Conservation (phyloP, 2,888 invertebrate genomes). For the Glaucopsyche alexis region DNA sequence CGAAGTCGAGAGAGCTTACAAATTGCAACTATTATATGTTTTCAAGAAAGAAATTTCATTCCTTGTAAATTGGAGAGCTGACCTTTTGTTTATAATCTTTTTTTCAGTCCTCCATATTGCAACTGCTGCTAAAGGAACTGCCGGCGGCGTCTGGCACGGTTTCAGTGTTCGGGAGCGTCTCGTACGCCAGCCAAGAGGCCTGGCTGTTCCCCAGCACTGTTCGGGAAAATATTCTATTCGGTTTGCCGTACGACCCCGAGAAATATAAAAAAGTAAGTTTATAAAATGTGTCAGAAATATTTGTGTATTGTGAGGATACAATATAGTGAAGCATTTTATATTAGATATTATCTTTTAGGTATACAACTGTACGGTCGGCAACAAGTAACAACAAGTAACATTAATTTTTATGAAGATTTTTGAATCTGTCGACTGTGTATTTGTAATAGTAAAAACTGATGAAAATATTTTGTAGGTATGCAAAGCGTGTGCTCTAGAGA, state of each 20-base stretch:
- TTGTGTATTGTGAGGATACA: too few relatives aligned
- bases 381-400: too few relatives aligned
- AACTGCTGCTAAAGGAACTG: constrained; percentile 86
- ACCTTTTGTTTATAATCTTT: constrained; percentile 36
- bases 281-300: background rate
- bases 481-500: constrained; percentile 75
- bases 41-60: background rate
- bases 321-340: too few relatives aligned
- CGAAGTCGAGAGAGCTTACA: background rate
- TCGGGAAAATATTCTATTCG: constrained; percentile 93
- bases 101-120: constrained; percentile 81
- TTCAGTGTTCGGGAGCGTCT: constrained; percentile 81
- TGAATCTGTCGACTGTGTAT: too few relatives aligned
- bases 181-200: constrained; percentile 91
- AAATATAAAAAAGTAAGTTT: constrained; percentile 74
- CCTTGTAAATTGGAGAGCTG: background rate
- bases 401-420: too few relatives aligned
- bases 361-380: too few relatives aligned
- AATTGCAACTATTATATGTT: background rate
- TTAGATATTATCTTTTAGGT: too few relatives aligned
- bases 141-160: constrained; percentile 81
- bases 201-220: constrained; percentile 91
- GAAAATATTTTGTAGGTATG: constrained; percentile 55
- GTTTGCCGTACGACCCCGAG: constrained; percentile 81
- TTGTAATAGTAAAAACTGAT: background rate